Conservation (phyloP, 2,113 vertebrate genomes). For the Pungitius pungitius region DNA sequence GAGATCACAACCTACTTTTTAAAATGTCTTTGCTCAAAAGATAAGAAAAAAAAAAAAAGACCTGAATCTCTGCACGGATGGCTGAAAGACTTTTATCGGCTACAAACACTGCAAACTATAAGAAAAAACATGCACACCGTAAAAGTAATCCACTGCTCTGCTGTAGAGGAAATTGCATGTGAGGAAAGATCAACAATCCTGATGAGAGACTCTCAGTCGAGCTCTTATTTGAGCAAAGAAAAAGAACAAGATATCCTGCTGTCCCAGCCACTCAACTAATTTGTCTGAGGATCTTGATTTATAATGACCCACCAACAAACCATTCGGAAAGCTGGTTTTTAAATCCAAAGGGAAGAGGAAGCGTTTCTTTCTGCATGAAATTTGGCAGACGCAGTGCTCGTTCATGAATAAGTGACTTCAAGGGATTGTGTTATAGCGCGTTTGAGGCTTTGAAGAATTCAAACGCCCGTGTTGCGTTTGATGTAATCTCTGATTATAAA, state of each 20-base stretch:
- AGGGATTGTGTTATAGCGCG: slow-evolving; percentile 49
- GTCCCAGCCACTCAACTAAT: slow-evolving; percentile 53
- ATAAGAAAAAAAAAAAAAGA: background rate
- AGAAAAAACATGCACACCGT: background rate
- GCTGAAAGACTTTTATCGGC: slow-evolving; percentile 20
- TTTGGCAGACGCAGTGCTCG: slow-evolving; percentile 44
- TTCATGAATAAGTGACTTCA: slow-evolving; percentile 70
- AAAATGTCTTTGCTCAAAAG: background rate
- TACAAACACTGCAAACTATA: slow-evolving; percentile 10
- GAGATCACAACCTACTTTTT: slow-evolving; percentile 8
- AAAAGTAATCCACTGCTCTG: slow-evolving; percentile 8
- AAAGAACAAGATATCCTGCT: slow-evolving; percentile 31
- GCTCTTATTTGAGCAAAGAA: slow-evolving; percentile 30
- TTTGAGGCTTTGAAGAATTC: slow-evolving; percentile 66
- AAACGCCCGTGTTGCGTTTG: slow-evolving; percentile 62
- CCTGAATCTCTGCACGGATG: slow-evolving; percentile 8
- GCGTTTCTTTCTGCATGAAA: slow-evolving; percentile 46
- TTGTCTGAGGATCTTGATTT: slow-evolving; percentile 46
- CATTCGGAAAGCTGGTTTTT: slow-evolving; percentile 36
- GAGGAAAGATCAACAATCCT: slow-evolving; percentile 32
- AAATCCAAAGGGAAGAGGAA: slow-evolving; percentile 51
- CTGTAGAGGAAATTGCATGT: slow-evolving; percentile 26
- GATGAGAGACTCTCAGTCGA: slow-evolving; percentile 24
- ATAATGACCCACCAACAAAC: slow-evolving; percentile 56
- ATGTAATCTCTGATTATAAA: slow-evolving; percentile 57